Evolutionary conservation across 30 jellyfish, hydroid and myxozoan species (phyloP).

Genomic region (Hydractinia symbiolongicarpus): DNA sequence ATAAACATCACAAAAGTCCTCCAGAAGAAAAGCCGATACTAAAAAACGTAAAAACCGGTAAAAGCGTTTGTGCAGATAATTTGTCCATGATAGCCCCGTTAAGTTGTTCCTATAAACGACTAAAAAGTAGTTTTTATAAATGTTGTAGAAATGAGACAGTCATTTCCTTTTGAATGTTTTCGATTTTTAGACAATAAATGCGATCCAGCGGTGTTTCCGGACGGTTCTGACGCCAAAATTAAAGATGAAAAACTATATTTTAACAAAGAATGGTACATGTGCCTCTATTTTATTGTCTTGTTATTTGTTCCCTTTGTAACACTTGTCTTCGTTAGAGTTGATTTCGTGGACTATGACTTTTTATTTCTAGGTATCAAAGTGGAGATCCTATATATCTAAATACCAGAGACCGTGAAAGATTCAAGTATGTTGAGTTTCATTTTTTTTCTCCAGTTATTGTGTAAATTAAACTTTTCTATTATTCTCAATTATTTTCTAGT

Average conservation of each 20-base stretch:
- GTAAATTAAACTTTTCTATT: background rate
- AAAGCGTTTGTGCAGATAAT: background rate
- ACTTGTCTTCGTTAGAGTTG: constrained; percentile 1
- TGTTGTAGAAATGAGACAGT: too few relatives aligned
- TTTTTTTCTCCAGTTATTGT: background rate
- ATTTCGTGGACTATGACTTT: background rate
- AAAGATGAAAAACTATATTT: constrained; percentile 85
- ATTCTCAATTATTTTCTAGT: constrained; percentile 29
- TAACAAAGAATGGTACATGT: constrained; percentile 78
- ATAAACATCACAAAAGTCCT: constrained; percentile 48
- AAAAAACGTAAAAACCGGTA: background rate
- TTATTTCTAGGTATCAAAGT: constrained; percentile 68
- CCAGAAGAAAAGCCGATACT: background rate
- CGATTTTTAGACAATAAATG: constrained; percentile 9
- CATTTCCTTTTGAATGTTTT: too few relatives aligned
- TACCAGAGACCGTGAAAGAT: constrained; percentile 74
- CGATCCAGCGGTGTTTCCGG: constrained; percentile 38
- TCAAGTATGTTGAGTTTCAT: constrained; percentile 41
- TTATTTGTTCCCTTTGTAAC: background rate
- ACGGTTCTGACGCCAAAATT: constrained; percentile 67
- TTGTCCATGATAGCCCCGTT: too few relatives aligned
- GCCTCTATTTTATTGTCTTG: background rate
- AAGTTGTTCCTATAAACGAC: too few relatives aligned
- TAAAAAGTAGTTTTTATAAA: too few relatives aligned
- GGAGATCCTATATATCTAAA: constrained; percentile 88